Percentiles rank a stretch among this genome's conserved stretches.
These are phyloP conservation scores for Drosophila insularis DNA, from an alignment of 1,140 invertebrate species.

Conservation along the genomic window DNA sequence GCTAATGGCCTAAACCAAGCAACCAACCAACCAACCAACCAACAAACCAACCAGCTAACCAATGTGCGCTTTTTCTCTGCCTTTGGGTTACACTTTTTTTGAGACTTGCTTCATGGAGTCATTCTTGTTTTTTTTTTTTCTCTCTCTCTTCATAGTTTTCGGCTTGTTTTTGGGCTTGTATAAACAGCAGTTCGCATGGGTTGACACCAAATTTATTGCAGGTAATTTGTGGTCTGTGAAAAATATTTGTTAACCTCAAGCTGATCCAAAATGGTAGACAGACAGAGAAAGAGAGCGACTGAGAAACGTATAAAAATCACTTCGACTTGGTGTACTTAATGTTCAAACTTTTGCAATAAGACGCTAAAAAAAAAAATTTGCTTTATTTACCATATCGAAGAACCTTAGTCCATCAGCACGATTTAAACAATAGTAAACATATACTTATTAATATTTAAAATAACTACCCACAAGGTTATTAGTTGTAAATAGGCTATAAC, in stretches of 20 bases:
- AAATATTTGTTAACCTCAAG: constrained; percentile 50
- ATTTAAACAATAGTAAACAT: too few species aligned
- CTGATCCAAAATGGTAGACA: constrained; percentile 1
- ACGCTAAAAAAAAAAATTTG: background rate
- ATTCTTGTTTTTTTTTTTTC: constrained; percentile 4
- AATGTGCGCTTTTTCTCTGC: constrained; percentile 5
- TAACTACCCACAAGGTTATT: too few species aligned
- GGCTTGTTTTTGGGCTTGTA: constrained; percentile 70
- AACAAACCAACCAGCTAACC: constrained; percentile 8
- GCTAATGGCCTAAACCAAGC: constrained; percentile 44
- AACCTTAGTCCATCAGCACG: too few species aligned
- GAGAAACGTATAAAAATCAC: background rate
- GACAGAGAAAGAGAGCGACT: background rate
- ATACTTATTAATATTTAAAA: too few species aligned
- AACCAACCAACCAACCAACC: constrained; percentile 12
- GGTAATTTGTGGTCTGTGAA: constrained; percentile 73
- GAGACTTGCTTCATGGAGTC: constrained; percentile 67
- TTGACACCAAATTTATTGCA: constrained; percentile 76
- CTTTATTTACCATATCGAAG: too few species aligned
- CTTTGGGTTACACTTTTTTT: constrained; percentile 22
- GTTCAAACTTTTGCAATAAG: background rate
- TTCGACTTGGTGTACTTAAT: background rate
- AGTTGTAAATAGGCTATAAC: too few species aligned
- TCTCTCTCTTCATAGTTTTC: constrained; percentile 35
- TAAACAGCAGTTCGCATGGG: constrained; percentile 60